Conservation (phyloP, 2,888 invertebrate genomes). For the Suillia variegata region DNA sequence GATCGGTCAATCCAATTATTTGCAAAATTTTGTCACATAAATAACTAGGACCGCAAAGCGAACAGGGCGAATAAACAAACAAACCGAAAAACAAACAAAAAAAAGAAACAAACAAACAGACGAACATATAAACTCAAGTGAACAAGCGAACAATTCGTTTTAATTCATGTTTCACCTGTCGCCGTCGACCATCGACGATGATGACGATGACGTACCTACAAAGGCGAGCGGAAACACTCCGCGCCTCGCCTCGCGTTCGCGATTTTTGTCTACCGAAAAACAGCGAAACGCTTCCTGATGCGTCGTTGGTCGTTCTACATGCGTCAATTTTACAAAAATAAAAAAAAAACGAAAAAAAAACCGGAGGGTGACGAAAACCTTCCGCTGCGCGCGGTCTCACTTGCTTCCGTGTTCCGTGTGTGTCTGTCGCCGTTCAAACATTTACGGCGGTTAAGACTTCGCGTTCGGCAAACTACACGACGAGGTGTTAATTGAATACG, state of each 20-base stretch:
- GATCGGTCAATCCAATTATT: constrained; percentile 61
- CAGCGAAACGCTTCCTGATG: not conserved
- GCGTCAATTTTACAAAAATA: constrained; percentile 9
- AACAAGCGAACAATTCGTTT: constrained; percentile 28
- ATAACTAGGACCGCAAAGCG: constrained; percentile 48
- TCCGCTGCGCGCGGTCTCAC: constrained; percentile 7
- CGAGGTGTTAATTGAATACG: constrained; percentile 62
- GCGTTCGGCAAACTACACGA: no score
- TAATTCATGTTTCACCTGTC: constrained; percentile 51
- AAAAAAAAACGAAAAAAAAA: no score
- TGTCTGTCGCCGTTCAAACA: constrained; percentile 22
- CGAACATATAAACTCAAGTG: no score
- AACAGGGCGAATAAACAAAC: constrained; percentile 1
- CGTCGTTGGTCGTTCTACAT: not conserved
- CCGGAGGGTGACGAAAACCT: constrained; percentile 39
- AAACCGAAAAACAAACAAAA: no score
- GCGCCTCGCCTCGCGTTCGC: not conserved
- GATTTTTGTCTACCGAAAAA: not conserved
- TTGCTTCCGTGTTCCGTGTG: constrained; percentile 15
- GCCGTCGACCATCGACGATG: constrained; percentile 9
- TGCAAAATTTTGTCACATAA: constrained; percentile 62
- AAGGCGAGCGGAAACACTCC: not conserved
- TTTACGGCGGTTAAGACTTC: no score
- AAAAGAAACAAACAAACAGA: no score
- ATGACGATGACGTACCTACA: constrained; percentile 1